Conservation (phyloP, 1,140 invertebrate genomes). For the Bombus ignitus region DNA sequence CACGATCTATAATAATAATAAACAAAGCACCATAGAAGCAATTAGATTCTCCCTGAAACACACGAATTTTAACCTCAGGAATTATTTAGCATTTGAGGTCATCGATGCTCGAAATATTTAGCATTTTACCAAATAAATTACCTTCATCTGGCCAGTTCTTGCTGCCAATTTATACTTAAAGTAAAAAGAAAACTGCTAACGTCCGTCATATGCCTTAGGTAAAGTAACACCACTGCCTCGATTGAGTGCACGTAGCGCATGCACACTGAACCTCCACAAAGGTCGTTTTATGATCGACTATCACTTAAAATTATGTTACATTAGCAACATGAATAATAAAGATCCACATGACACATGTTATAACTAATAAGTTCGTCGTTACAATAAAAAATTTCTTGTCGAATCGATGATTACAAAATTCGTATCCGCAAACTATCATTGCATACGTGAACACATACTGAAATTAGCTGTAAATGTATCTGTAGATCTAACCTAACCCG, state of each 20-base stretch:
- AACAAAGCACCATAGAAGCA: conserved; percentile 45
- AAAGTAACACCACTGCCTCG: conserved; percentile 39
- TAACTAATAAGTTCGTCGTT: neutral
- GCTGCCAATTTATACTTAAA: conserved; percentile 43
- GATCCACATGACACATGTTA: neutral
- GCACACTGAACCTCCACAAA: conserved; percentile 35
- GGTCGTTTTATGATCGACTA: conserved; percentile 39
- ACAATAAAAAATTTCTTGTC: neutral
- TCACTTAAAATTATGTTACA: conserved; percentile 29
- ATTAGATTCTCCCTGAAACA: conserved; percentile 7
- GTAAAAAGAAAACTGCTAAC: conserved; percentile 30
- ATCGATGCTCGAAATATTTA: neutral
- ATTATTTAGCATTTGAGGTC: neutral
- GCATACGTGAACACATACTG: conserved; percentile 42
- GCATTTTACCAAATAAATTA: conserved; percentile 34
- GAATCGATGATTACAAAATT: conserved; percentile 10
- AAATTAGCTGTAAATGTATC: conserved; percentile 46
- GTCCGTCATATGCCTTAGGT: conserved; percentile 61
- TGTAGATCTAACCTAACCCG: conserved; percentile 41
- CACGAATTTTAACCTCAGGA: conserved; percentile 21
- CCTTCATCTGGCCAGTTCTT: conserved; percentile 68
- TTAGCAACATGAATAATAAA: neutral
- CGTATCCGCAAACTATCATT: conserved; percentile 24
- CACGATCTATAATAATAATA: conserved; percentile 46
- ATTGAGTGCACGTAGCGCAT: conserved; percentile 49